phyloP scores from a whole-genome alignment of 2,888 invertebrate species.

The Coleophora deauratella region DNA sequence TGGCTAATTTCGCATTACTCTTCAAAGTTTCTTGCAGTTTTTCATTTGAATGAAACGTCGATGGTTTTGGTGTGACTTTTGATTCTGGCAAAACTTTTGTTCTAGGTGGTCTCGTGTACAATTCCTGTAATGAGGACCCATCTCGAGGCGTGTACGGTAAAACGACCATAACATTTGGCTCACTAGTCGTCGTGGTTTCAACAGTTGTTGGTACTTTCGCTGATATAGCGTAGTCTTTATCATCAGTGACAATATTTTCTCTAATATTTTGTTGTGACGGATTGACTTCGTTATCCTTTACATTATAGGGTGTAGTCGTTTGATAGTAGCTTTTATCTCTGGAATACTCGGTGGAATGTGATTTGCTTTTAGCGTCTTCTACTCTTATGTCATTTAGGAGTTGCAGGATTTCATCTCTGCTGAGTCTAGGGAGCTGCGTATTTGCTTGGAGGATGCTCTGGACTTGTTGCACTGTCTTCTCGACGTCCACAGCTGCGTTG shows the following conservation, averaged over 20 bases:
- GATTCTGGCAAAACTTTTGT: slow-evolving; percentile 67
- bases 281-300: slow-evolving; percentile 41
- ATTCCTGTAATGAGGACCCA: slow-evolving; percentile 73
- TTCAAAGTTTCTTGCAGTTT: slow-evolving; percentile 32
- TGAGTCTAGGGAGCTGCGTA: slow-evolving; percentile 76
- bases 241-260: slow-evolving; percentile 21
- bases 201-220: slow-evolving; percentile 21
- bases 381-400: slow-evolving; percentile 78
- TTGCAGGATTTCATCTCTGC: slow-evolving; percentile 78
- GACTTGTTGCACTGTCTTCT: slow-evolving; percentile 79
- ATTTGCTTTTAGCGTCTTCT: slow-evolving; percentile 54
- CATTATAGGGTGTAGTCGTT: slow-evolving; percentile 27
- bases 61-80: slow-evolving; percentile 38
- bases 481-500: slow-evolving; percentile 58
- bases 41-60: slow-evolving; percentile 24
- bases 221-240: slow-evolving; percentile 18
- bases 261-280: slow-evolving; percentile 21
- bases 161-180: slow-evolving; percentile 76
- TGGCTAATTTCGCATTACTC: slow-evolving; percentile 31
- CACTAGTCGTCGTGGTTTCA: slow-evolving; percentile 43
- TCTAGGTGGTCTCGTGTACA: slow-evolving; percentile 79
- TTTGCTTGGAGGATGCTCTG: slow-evolving; percentile 76
- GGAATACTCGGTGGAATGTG: slow-evolving; percentile 30
- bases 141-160: slow-evolving; percentile 77
- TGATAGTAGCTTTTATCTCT: slow-evolving; percentile 19